Percentiles rank a stretch among this genome's conserved stretches.
These are phyloP conservation scores for Electrophaes corylata DNA, from an alignment of 2,888 invertebrate species.

Conservation along the genomic window DNA sequence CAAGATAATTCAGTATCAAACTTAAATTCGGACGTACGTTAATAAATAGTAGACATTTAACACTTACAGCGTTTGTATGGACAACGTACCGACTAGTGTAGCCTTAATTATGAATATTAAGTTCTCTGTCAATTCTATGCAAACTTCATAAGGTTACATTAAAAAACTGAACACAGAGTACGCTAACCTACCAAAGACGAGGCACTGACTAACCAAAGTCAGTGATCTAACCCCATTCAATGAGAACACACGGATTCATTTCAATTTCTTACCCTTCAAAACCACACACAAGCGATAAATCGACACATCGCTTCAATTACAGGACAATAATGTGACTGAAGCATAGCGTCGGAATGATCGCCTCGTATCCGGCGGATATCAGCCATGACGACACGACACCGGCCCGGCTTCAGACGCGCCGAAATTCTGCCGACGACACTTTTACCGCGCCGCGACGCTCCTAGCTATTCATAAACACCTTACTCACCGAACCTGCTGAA, in stretches of 20 bases:
- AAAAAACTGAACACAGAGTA: too few relatives aligned
- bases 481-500: slow-evolving; percentile 20
- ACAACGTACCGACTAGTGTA: too few relatives aligned
- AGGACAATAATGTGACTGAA: slow-evolving; percentile 69
- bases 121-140: too few relatives aligned
- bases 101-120: too few relatives aligned
- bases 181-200: background rate
- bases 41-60: too few relatives aligned
- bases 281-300: slow-evolving; percentile 61
- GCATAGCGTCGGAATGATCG: slow-evolving; percentile 59
- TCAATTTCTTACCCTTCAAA: slow-evolving; percentile 7
- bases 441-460: slow-evolving; percentile 60
- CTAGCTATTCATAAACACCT: slow-evolving; percentile 39
- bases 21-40: too few relatives aligned
- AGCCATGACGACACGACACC: slow-evolving; percentile 60
- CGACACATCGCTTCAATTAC: slow-evolving; percentile 79
- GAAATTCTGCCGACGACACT: slow-evolving; percentile 74
- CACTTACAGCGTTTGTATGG: too few relatives aligned
- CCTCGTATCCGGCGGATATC: slow-evolving; percentile 80
- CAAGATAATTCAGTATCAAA: too few relatives aligned
- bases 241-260: background rate
- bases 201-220: too few relatives aligned
- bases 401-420: slow-evolving; percentile 62
- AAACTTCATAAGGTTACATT: too few relatives aligned
- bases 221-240: too few relatives aligned